Conservation (phyloP, 1,140 invertebrate genomes). For the Ptiloglossa arizonensis region DNA sequence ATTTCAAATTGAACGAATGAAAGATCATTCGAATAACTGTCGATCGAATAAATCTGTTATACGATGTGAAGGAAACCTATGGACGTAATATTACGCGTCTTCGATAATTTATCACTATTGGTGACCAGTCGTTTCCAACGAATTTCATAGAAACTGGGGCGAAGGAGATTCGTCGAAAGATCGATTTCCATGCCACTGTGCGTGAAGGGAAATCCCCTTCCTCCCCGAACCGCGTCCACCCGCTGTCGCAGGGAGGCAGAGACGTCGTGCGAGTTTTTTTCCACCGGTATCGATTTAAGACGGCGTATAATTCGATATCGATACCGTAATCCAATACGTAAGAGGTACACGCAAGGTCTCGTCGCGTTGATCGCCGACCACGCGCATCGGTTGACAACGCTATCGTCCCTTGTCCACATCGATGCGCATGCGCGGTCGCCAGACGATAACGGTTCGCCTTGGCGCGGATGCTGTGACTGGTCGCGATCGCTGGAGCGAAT, state of each 20-base stretch:
- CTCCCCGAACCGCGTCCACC: neutral
- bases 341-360: slow-evolving; percentile 75
- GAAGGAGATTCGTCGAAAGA: neutral
- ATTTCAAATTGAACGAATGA: no score
- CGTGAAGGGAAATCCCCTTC: neutral
- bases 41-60: no score
- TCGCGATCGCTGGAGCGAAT: slow-evolving; percentile 35
- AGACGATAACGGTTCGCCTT: slow-evolving; percentile 38
- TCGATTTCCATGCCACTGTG: neutral
- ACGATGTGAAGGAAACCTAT: no score
- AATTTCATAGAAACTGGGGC: neutral
- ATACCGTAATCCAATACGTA: slow-evolving; percentile 77
- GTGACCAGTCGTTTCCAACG: no score
- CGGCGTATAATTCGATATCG: slow-evolving; percentile 81
- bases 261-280: slow-evolving; percentile 50
- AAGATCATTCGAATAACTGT: no score
- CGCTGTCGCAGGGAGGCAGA: slow-evolving; percentile 24
- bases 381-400: slow-evolving; percentile 54
- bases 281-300: slow-evolving; percentile 78
- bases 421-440: slow-evolving; percentile 16
- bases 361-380: slow-evolving; percentile 54
- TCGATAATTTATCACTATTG: no score
- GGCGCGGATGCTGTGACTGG: slow-evolving; percentile 26
- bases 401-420: neutral
- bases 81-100: neutral